Conservation (phyloP, 2,888 invertebrate genomes). For the Meghimatium bilineatum region DNA sequence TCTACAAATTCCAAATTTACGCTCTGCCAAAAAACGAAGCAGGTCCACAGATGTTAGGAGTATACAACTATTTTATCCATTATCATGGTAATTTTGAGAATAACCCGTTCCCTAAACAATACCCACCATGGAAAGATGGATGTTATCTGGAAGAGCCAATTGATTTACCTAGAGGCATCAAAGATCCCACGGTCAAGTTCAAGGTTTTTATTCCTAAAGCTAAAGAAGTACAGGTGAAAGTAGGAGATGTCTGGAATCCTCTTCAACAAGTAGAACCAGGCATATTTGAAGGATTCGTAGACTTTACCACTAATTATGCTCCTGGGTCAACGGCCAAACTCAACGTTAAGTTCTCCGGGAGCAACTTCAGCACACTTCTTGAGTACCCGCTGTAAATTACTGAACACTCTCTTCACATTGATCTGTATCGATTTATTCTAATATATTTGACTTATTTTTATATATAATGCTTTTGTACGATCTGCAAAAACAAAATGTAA, state of each 20-base stretch:
- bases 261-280: slow-evolving; percentile 60
- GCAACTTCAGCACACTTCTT: slow-evolving; percentile 64
- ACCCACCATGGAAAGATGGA: slow-evolving; percentile 67
- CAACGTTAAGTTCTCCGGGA: slow-evolving; percentile 65
- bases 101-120: slow-evolving; percentile 67
- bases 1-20: slow-evolving; percentile 70
- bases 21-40: slow-evolving; percentile 66
- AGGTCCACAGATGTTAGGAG: slow-evolving; percentile 68
- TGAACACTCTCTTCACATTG: too few relatives aligned
- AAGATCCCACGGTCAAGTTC: slow-evolving; percentile 61
- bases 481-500: too few relatives aligned
- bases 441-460: too few relatives aligned
- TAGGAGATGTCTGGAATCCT: slow-evolving; percentile 67
- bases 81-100: slow-evolving; percentile 55
- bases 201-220: slow-evolving; percentile 64
- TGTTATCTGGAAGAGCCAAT: slow-evolving; percentile 67
- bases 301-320: slow-evolving; percentile 62
- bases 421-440: too few relatives aligned
- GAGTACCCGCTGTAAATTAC: slow-evolving; percentile 64
- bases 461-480: too few relatives aligned
- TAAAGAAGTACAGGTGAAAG: slow-evolving; percentile 65
- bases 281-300: slow-evolving; percentile 63
- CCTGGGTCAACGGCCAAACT: slow-evolving; percentile 65
- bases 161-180: slow-evolving; percentile 60
- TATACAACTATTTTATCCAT: slow-evolving; percentile 66